phyloP scores from a whole-genome alignment of 1,140 invertebrate genomes.

The Brachionus rotundiformis region DNA sequence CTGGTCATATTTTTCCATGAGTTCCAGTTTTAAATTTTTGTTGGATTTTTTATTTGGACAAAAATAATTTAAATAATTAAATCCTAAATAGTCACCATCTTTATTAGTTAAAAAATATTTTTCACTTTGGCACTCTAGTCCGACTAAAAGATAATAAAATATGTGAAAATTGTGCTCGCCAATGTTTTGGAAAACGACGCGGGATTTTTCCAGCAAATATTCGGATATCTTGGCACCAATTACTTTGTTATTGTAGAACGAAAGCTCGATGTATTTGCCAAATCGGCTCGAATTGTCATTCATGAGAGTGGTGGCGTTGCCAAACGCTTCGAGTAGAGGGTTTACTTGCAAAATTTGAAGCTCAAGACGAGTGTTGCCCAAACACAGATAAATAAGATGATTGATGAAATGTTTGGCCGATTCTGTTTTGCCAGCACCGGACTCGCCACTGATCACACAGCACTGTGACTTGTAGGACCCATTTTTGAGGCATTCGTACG shows the following conservation, averaged over 20 bases:
- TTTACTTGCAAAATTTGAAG: conserved; percentile 90
- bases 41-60: neutral
- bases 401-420: conserved; percentile 78
- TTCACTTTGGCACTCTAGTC: conserved; percentile 54
- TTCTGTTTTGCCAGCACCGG: conserved; percentile 80
- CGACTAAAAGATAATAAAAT: conserved; percentile 74
- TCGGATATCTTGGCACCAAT: conserved; percentile 76
- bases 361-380: conserved; percentile 68
- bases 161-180: conserved; percentile 77
- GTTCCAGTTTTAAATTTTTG: neutral
- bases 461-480: conserved; percentile 77
- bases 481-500: conserved; percentile 90
- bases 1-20: conserved; percentile 57
- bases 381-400: conserved; percentile 69
- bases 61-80: conserved; percentile 52
- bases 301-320: conserved; percentile 92
- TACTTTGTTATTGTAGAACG: conserved; percentile 75
- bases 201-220: conserved; percentile 76
- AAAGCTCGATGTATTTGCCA: conserved; percentile 80
- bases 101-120: neutral
- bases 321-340: conserved; percentile 88
- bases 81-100: conserved; percentile 6
- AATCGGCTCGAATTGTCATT: conserved; percentile 92
- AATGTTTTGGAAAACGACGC: conserved; percentile 71
- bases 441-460: conserved; percentile 77